phyloP scores from a whole-genome alignment of 2,113 vertebrate species.

The Leptodactylus fuscus region DNA sequence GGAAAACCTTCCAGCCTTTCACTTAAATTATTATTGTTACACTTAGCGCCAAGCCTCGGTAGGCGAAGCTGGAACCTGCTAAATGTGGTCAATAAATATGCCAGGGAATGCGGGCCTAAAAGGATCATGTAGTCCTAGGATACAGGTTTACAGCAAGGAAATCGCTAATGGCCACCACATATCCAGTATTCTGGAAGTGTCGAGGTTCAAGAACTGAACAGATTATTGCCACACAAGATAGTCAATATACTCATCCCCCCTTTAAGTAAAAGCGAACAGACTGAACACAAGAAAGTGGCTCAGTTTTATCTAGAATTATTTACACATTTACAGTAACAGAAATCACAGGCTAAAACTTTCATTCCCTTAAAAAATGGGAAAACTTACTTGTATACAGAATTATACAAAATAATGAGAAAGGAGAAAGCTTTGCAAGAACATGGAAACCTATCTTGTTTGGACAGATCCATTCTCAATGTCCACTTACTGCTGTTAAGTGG shows the following conservation, averaged over 20 bases:
- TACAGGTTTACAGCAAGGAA: too few species aligned
- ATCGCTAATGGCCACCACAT: neutral
- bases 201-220: neutral
- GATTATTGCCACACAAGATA: neutral
- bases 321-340: slow-evolving; percentile 75
- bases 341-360: slow-evolving; percentile 26
- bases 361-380: slow-evolving; percentile 19
- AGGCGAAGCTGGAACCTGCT: neutral
- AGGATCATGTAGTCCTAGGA: neutral
- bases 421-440: neutral
- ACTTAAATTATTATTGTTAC: neutral
- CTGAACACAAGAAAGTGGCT: slow-evolving; percentile 80
- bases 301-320: slow-evolving; percentile 81
- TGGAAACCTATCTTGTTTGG: neutral
- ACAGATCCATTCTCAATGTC: neutral
- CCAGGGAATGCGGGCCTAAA: neutral
- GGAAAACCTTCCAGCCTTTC: neutral
- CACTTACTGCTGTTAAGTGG: neutral
- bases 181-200: neutral
- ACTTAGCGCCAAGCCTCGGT: neutral
- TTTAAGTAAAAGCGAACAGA: slow-evolving; percentile 64
- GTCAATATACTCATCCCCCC: neutral
- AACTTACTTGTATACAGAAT: neutral
- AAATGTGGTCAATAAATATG: neutral
- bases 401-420: slow-evolving; percentile 24